Percentiles rank a stretch among this genome's conserved stretches.
phyloP scores from a whole-genome alignment of 2,888 invertebrate genomes.

The Cryptocephalus moraei region DNA sequence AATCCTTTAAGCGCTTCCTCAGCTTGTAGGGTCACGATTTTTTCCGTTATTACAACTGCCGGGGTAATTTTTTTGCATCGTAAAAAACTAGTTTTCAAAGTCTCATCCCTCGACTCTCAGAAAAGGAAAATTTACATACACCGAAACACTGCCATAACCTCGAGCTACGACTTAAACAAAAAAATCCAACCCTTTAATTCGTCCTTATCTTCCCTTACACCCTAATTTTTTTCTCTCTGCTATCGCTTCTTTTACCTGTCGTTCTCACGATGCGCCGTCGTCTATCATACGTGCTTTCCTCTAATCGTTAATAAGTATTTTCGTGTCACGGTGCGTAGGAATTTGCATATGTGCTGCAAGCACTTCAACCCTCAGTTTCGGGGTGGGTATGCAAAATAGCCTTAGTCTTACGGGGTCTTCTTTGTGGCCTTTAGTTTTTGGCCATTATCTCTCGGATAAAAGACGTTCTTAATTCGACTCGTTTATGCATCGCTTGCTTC shows the following conservation, averaged over 20 bases:
- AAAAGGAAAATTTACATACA: no score
- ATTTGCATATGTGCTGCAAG: constrained; percentile 15
- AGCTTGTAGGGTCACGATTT: no score
- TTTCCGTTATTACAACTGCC: no score
- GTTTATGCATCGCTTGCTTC: constrained; percentile 1
- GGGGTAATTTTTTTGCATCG: no score
- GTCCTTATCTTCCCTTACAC: constrained; percentile 3
- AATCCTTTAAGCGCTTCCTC: no score
- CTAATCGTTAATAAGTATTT: constrained; percentile 26
- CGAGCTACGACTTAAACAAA: constrained; percentile 7
- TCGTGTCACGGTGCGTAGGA: constrained; percentile 21
- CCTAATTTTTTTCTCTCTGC: background rate
- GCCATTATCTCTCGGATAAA: constrained; percentile 9
- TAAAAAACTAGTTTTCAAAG: no score
- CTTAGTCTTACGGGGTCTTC: background rate
- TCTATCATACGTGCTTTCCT: constrained; percentile 13
- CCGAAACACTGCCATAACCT: no score
- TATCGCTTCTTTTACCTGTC: constrained; percentile 7
- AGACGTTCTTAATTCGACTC: constrained; percentile 10
- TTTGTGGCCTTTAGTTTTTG: constrained; percentile 6
- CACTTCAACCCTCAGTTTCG: constrained; percentile 5
- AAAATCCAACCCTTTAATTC: constrained; percentile 11
- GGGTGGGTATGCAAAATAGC: background rate
- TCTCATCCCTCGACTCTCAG: no score
- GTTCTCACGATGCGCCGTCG: constrained; percentile 12